These are phyloP conservation scores for Anarrhichthys ocellatus DNA, from an alignment of 2,113 vertebrate species.

Conservation along the genomic window DNA sequence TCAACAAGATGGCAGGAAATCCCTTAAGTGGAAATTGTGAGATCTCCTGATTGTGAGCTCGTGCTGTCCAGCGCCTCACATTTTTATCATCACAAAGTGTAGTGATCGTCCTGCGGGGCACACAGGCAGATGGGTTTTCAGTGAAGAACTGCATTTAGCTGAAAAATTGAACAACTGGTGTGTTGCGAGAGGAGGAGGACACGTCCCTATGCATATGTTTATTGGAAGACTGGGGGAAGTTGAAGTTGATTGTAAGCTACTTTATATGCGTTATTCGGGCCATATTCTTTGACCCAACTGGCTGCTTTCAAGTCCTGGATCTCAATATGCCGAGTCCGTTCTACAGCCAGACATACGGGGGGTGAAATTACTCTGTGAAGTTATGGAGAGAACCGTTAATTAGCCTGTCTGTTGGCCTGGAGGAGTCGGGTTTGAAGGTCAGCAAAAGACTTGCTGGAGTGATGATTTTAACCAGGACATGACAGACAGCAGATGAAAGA, in stretches of 20 bases:
- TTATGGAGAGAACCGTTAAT: constrained; percentile 58
- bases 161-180: constrained; percentile 1
- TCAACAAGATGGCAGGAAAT: constrained; percentile 66
- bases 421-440: constrained; percentile 72
- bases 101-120: constrained; percentile 9
- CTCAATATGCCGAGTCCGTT: constrained; percentile 37
- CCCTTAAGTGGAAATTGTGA: constrained; percentile 51
- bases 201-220: constrained; percentile 21
- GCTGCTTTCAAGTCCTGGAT: constrained; percentile 43
- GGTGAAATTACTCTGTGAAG: constrained; percentile 63
- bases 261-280: constrained; percentile 45
- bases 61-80: neutral
- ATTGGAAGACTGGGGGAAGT: constrained; percentile 11
- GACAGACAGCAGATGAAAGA: constrained; percentile 58
- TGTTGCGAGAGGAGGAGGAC: neutral
- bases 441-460: constrained; percentile 54
- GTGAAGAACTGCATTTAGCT: constrained; percentile 23
- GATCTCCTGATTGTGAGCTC: constrained; percentile 31
- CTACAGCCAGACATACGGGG: constrained; percentile 42
- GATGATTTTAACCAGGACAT: constrained; percentile 54
- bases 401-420: constrained; percentile 56
- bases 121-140: constrained; percentile 23
- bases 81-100: constrained; percentile 31
- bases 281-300: constrained; percentile 17
- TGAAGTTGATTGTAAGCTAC: constrained; percentile 39